Evolutionary conservation across 2,113 vertebrate species (phyloP).

Genomic region (Gasterosteus aculeatus): DNA sequence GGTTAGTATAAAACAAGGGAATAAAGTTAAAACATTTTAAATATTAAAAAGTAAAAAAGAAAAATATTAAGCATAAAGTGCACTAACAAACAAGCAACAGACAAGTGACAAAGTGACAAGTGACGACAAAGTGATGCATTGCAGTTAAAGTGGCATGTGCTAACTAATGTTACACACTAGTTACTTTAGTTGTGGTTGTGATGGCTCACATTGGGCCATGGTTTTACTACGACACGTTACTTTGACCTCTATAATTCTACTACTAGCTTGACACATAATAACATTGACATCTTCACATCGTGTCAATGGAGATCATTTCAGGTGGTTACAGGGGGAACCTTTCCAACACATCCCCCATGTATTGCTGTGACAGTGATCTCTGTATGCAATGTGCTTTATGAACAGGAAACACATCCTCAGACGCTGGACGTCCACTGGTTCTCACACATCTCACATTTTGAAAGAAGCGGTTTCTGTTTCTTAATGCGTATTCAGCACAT

Average conservation of each 20-base stretch:
- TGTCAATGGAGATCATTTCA: no score
- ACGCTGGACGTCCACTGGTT: conserved; percentile 30
- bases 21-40: no score
- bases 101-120: no score
- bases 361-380: conserved; percentile 41
- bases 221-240: neutral
- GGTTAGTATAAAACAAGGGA: no score
- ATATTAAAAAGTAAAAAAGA: no score
- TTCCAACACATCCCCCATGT: neutral
- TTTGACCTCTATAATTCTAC: neutral
- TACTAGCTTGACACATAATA: no score
- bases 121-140: no score
- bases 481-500: conserved; percentile 63
- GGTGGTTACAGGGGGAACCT: no score
- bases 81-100: no score
- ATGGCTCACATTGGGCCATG: neutral
- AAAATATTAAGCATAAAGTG: no score
- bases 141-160: no score
- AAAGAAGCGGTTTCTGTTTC: conserved; percentile 37
- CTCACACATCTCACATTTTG: conserved; percentile 32
- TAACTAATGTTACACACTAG: no score
- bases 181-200: neutral
- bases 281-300: neutral
- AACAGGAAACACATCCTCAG: conserved; percentile 55
- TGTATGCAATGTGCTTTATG: conserved; percentile 11